Conservation (phyloP, 2,888 invertebrate species). For the Pyrochroa serraticornis region DNA sequence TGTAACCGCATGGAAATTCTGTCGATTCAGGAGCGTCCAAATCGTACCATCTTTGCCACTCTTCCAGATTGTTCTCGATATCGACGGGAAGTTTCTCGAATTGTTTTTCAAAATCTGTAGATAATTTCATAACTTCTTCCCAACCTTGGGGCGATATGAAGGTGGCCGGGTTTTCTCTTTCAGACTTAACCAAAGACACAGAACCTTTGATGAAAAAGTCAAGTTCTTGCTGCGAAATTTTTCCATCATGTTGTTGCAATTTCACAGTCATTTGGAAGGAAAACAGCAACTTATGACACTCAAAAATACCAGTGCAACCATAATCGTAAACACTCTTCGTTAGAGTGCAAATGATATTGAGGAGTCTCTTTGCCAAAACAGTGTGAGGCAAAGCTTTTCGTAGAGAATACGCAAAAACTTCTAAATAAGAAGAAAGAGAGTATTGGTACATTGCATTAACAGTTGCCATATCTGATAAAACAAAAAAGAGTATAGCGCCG, state of each 20-base stretch:
- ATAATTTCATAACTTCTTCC: conserved; percentile 81
- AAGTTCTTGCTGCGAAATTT: conserved; percentile 71
- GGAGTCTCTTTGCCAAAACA: conserved; percentile 72
- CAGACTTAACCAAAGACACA: conserved; percentile 75
- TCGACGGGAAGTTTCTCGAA: conserved; percentile 72
- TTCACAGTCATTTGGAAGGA: conserved; percentile 91
- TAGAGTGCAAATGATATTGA: conserved; percentile 82
- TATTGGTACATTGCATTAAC: conserved; percentile 94
- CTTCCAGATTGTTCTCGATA: conserved; percentile 55
- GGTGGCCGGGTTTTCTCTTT: conserved; percentile 67
- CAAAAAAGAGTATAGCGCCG: conserved; percentile 90
- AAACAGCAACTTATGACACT: conserved; percentile 86
- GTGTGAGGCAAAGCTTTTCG: conserved; percentile 84
- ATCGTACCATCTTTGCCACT: conserved; percentile 76
- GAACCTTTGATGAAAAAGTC: conserved; percentile 87
- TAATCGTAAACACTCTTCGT: conserved; percentile 91
- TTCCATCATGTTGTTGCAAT: conserved; percentile 72
- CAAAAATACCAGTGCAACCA: conserved; percentile 91
- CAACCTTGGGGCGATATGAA: conserved; percentile 81
- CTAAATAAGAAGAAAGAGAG: conserved; percentile 82
- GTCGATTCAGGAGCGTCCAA: conserved; percentile 79
- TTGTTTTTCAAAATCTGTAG: conserved; percentile 68
- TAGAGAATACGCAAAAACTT: conserved; percentile 82
- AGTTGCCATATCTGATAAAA: conserved; percentile 85
- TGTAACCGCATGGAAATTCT: conserved; percentile 74